These are phyloP conservation scores for Hedya salicella DNA, from an alignment of 2,888 invertebrate species.

Conservation along the genomic window DNA sequence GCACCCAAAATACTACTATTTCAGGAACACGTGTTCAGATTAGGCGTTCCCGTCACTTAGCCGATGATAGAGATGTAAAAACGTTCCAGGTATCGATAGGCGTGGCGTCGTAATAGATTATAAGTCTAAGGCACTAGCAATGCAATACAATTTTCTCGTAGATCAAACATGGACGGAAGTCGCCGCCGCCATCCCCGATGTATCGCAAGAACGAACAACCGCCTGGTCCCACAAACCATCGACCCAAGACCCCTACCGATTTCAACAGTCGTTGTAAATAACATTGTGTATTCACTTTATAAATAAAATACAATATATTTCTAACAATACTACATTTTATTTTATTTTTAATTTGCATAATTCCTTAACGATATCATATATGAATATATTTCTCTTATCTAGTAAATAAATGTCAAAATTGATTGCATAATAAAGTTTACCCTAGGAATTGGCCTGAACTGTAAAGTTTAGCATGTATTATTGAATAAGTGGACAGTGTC, in stretches of 20 bases:
- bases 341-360: constrained; percentile 16
- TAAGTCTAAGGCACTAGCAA: background rate
- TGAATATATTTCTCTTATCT: constrained; percentile 26
- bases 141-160: background rate
- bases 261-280: constrained; percentile 2
- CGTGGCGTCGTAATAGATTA: no score
- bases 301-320: constrained; percentile 17
- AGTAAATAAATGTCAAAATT: constrained; percentile 21
- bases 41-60: no score
- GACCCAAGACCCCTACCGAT: background rate
- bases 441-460: no score
- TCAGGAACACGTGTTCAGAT: no score
- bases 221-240: background rate
- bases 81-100: no score
- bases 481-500: constrained; percentile 73
- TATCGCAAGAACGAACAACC: background rate
- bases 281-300: background rate
- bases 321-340: constrained; percentile 30
- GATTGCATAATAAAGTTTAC: constrained; percentile 26
- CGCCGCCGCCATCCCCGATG: background rate
- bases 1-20: no score
- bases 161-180: constrained; percentile 1
- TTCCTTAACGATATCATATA: constrained; percentile 19
- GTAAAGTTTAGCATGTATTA: constrained; percentile 58
- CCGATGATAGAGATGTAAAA: no score